phyloP scores from a whole-genome alignment of 2,888 invertebrate genomes.

The Melipona bicolor region DNA sequence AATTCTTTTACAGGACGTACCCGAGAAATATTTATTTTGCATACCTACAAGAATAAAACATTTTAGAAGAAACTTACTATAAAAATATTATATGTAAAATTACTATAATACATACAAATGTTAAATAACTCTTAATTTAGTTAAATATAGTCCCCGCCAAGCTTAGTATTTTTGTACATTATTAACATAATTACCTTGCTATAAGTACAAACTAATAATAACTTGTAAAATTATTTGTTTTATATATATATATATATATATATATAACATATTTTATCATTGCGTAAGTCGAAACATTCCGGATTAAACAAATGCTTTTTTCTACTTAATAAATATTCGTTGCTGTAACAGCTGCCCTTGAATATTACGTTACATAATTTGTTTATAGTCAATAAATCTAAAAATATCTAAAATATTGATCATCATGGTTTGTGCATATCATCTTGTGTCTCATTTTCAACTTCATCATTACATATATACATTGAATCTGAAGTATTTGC shows the following conservation, averaged over 20 bases:
- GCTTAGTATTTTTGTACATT: conserved; percentile 58
- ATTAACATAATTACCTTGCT: conserved; percentile 50
- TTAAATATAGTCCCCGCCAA: conserved; percentile 32
- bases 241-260: background rate
- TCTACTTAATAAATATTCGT: conserved; percentile 19
- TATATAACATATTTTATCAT: conserved; percentile 35
- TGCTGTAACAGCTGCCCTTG: background rate
- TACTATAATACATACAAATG: conserved; percentile 40
- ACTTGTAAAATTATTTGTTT: conserved; percentile 10
- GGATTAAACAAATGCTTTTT: conserved; percentile 1
- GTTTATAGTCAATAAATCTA: background rate
- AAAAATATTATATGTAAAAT: conserved; percentile 57
- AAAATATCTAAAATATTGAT: background rate
- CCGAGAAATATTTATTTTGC: conserved; percentile 30
- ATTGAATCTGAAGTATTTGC: conserved; percentile 60
- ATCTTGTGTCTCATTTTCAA: conserved; percentile 63
- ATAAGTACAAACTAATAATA: conserved; percentile 23
- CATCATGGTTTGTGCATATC: conserved; percentile 41
- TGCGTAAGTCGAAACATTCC: background rate
- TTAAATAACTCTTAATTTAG: conserved; percentile 24
- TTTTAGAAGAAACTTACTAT: conserved; percentile 37
- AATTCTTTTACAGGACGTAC: background rate
- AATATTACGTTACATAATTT: background rate
- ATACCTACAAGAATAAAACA: conserved; percentile 19
- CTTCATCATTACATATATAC: conserved; percentile 63